phyloP scores from a whole-genome alignment of 2,797 vertebrate genomes.

The Champsocephalus esox region DNA sequence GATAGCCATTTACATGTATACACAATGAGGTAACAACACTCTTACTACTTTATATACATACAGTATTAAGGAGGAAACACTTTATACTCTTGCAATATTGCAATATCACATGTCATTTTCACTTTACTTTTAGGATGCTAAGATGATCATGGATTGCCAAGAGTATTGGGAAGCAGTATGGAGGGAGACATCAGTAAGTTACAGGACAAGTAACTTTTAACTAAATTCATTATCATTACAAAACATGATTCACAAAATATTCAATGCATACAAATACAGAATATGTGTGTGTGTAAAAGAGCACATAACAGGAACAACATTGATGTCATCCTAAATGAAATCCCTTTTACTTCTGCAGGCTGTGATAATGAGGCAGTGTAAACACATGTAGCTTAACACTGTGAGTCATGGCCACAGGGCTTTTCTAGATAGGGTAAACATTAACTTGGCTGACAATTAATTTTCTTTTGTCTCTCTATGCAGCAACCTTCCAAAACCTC shows the following conservation, averaged over 20 bases:
- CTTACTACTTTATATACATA: neutral
- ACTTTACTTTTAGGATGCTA: constrained; percentile 51
- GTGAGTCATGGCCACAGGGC: constrained; percentile 12
- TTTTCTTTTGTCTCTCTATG: constrained; percentile 25
- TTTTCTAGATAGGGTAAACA: constrained; percentile 1
- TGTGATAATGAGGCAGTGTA: constrained; percentile 9
- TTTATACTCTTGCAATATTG: neutral
- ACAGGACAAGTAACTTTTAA: constrained; percentile 3
- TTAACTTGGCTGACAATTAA: constrained; percentile 10
- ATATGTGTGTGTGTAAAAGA: neutral
- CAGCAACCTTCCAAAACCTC: constrained; percentile 17
- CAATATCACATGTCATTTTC: constrained; percentile 35
- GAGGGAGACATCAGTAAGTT: constrained; percentile 48
- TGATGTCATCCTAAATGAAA: neutral
- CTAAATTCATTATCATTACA: neutral
- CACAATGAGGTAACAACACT: constrained; percentile 5
- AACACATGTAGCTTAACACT: constrained; percentile 44
- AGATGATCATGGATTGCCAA: constrained; percentile 49
- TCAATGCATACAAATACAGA: neutral
- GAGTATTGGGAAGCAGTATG: constrained; percentile 7
- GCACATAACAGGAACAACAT: constrained; percentile 4
- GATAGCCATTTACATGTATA: constrained; percentile 6
- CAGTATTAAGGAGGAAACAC: constrained; percentile 5
- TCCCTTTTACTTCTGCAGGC: neutral
- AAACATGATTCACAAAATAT: constrained; percentile 4